Percentiles rank a stretch among this genome's conserved stretches.
Conservation (phyloP, 2,113 vertebrate species). For the Pterocles gutturalis region DNA sequence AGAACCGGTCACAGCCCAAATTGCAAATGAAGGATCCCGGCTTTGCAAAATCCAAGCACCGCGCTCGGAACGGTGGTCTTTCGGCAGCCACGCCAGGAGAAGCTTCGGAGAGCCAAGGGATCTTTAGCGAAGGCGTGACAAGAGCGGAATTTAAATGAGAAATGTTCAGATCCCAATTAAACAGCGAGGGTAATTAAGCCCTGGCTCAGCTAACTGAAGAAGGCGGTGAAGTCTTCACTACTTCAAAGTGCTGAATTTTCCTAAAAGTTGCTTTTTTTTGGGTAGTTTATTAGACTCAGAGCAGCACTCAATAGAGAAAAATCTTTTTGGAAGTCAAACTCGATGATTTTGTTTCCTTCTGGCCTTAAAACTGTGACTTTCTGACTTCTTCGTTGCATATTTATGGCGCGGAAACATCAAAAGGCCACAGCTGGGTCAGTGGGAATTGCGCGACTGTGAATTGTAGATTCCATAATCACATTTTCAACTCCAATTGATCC, state of each 20-base stretch:
- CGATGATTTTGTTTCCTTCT: not conserved
- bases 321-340: not conserved
- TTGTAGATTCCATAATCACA: slow-evolving; percentile 46
- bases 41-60: not conserved
- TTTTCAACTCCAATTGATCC: slow-evolving; percentile 25
- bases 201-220: not conserved
- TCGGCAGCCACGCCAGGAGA: not conserved
- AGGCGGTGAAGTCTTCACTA: not conserved
- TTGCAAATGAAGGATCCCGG: not conserved
- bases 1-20: not conserved
- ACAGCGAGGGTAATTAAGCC: not conserved
- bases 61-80: not conserved
- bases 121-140: not conserved
- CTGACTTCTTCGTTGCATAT: not conserved
- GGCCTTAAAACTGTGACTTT: not conserved
- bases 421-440: slow-evolving; percentile 6
- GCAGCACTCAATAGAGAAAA: not conserved
- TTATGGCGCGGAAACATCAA: not conserved
- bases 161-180: not conserved
- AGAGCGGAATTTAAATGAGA: not conserved
- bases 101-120: not conserved
- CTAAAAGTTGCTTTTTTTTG: not conserved
- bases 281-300: not conserved
- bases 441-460: not conserved
- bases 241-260: not conserved